phyloP scores from a whole-genome alignment of 2,113 vertebrate genomes.

The Oncorhynchus kisutch region DNA sequence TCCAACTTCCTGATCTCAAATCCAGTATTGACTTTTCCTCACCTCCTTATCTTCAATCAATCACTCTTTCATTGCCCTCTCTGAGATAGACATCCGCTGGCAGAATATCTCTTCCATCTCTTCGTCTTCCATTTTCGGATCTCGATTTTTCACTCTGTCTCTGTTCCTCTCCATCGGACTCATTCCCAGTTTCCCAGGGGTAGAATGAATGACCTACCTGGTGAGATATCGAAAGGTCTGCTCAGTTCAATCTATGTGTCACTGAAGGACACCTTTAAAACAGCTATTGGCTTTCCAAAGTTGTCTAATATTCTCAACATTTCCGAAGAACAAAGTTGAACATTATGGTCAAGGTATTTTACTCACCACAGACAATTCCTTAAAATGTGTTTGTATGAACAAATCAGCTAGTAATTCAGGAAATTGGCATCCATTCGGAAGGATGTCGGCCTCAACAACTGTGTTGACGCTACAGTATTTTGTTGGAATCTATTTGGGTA shows the following conservation, averaged over 20 bases:
- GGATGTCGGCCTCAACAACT: too few species aligned
- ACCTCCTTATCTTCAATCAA: constrained; percentile 10
- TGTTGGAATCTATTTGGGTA: too few species aligned
- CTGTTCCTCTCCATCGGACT: background rate
- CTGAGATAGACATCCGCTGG: background rate
- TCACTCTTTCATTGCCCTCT: background rate
- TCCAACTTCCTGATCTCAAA: background rate
- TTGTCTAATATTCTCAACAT: background rate
- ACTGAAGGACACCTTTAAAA: constrained; percentile 5
- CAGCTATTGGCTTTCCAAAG: background rate
- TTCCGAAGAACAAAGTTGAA: background rate
- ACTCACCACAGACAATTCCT: too few species aligned
- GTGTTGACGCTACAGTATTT: too few species aligned
- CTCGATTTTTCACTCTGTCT: background rate
- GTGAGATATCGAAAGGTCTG: background rate
- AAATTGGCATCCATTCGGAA: too few species aligned
- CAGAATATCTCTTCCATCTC: background rate
- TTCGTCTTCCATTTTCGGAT: background rate
- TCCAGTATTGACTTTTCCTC: constrained; percentile 9
- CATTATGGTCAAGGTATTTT: background rate
- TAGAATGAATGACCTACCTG: constrained; percentile 3
- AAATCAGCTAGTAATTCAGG: too few species aligned
- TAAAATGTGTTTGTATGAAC: too few species aligned
- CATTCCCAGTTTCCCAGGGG: background rate
- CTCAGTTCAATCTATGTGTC: background rate